These are phyloP conservation scores for Scomber japonicus DNA, from an alignment of 2,113 vertebrate genomes.

Conservation along the genomic window DNA sequence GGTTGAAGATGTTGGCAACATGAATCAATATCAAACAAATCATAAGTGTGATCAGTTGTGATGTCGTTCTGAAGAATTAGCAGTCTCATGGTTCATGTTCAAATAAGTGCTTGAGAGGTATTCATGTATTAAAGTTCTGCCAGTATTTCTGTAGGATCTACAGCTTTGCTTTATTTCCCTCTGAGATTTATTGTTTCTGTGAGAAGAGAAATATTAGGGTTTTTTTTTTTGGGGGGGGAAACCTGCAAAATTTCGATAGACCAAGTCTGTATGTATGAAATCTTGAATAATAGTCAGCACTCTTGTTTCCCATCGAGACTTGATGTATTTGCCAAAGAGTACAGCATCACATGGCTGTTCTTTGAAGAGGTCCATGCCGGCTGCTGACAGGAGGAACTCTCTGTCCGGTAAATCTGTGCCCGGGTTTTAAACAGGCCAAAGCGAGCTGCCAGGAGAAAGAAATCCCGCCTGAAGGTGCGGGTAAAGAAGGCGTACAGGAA, in stretches of 20 bases:
- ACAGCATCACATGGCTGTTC: slow-evolving; percentile 82
- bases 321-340: slow-evolving; percentile 83
- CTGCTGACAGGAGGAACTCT: slow-evolving; percentile 90
- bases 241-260: neutral
- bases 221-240: too few relatives aligned
- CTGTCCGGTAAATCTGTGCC: slow-evolving; percentile 93
- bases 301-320: slow-evolving; percentile 60
- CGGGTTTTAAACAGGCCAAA: slow-evolving; percentile 92
- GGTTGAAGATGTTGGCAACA: neutral
- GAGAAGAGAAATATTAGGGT: neutral
- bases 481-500: slow-evolving; percentile 98
- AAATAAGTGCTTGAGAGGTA: neutral
- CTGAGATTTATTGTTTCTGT: neutral
- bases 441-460: slow-evolving; percentile 92
- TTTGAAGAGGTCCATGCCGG: slow-evolving; percentile 84
- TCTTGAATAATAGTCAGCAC: slow-evolving; percentile 35
- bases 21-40: too few relatives aligned
- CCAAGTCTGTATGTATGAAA: neutral
- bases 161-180: neutral
- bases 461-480: slow-evolving; percentile 94
- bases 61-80: too few relatives aligned
- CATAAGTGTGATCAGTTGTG: too few relatives aligned
- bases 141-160: neutral
- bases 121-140: neutral
- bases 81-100: too few relatives aligned